Evolutionary conservation across 1,140 invertebrate genomes (phyloP).

Genomic region (Dinothrombium tinctorium): DNA sequence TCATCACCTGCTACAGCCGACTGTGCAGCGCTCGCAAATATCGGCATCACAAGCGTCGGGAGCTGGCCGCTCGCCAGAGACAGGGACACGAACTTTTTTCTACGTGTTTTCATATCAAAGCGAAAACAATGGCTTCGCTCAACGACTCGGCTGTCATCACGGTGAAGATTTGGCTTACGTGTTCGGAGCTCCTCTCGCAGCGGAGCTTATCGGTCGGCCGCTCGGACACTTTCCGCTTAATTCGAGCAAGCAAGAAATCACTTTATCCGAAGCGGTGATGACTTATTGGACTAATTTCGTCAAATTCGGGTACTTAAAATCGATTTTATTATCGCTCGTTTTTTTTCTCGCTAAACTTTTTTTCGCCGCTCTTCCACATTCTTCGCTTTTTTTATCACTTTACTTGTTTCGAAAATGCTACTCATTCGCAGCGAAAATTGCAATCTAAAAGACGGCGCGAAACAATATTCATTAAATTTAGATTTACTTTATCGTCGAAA

Average conservation of each 20-base stretch:
- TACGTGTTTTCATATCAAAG: slow-evolving; percentile 62
- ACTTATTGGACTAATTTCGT: slow-evolving; percentile 29
- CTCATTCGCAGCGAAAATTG: too few species aligned
- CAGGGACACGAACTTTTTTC: slow-evolving; percentile 41
- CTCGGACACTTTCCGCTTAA: slow-evolving; percentile 25
- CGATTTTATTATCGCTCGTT: background rate
- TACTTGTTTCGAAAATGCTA: too few species aligned
- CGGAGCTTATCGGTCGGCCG: slow-evolving; percentile 39
- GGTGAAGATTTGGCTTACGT: slow-evolving; percentile 33
- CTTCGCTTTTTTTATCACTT: too few species aligned
- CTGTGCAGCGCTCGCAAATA: too few species aligned
- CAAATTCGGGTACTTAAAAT: slow-evolving; percentile 23
- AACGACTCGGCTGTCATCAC: slow-evolving; percentile 27
- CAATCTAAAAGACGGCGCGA: too few species aligned
- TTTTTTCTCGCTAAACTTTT: background rate
- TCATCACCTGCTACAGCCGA: background rate
- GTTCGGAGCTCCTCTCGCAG: slow-evolving; percentile 38
- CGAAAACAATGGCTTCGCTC: slow-evolving; percentile 31
- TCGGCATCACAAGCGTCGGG: slow-evolving; percentile 25
- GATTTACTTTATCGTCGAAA: background rate
- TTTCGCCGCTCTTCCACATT: background rate
- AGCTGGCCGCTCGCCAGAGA: slow-evolving; percentile 25
- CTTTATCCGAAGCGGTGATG: slow-evolving; percentile 45
- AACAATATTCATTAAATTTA: background rate
- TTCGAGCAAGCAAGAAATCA: slow-evolving; percentile 45